These are phyloP conservation scores for Siphamia tubifer DNA, from an alignment of 2,113 vertebrate species.

Conservation along the genomic window DNA sequence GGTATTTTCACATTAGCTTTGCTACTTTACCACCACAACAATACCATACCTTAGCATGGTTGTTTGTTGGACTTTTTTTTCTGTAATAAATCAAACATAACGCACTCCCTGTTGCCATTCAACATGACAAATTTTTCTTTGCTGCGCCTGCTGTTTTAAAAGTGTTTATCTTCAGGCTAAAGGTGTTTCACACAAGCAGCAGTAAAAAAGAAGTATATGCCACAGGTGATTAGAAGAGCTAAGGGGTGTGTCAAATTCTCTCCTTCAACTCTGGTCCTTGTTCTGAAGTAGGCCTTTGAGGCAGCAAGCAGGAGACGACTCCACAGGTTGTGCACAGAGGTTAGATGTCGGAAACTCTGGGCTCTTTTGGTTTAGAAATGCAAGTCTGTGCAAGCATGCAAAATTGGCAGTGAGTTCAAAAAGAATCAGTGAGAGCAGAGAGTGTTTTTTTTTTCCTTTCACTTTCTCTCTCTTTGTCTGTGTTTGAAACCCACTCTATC, in stretches of 20 bases:
- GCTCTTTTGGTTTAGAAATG: slow-evolving; percentile 53
- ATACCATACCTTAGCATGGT: not conserved
- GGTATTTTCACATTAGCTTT: no score
- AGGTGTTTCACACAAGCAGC: slow-evolving; percentile 26
- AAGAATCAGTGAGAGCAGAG: slow-evolving; percentile 67
- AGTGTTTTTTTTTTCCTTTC: slow-evolving; percentile 56
- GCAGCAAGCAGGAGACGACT: slow-evolving; percentile 19
- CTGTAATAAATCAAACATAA: no score
- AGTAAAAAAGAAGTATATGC: slow-evolving; percentile 10
- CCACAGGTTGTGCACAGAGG: slow-evolving; percentile 49
- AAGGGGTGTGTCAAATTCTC: slow-evolving; percentile 37
- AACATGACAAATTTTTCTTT: slow-evolving; percentile 9
- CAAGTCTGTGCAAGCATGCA: slow-evolving; percentile 56
- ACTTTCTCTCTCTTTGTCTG: slow-evolving; percentile 6
- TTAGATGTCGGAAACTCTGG: slow-evolving; percentile 51
- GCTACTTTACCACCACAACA: not conserved
- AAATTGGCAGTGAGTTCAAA: slow-evolving; percentile 77
- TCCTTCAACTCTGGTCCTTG: slow-evolving; percentile 38
- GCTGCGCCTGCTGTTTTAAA: slow-evolving; percentile 1
- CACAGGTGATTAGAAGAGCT: slow-evolving; percentile 42
- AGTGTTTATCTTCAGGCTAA: slow-evolving; percentile 19
- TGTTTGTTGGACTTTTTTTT: no score
- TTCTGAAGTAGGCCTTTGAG: slow-evolving; percentile 39
- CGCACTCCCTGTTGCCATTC: slow-evolving; percentile 33
- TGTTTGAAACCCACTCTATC: slow-evolving; percentile 45